Conservation (phyloP, 2,113 vertebrate genomes). For the Malaclemys terrapin region DNA sequence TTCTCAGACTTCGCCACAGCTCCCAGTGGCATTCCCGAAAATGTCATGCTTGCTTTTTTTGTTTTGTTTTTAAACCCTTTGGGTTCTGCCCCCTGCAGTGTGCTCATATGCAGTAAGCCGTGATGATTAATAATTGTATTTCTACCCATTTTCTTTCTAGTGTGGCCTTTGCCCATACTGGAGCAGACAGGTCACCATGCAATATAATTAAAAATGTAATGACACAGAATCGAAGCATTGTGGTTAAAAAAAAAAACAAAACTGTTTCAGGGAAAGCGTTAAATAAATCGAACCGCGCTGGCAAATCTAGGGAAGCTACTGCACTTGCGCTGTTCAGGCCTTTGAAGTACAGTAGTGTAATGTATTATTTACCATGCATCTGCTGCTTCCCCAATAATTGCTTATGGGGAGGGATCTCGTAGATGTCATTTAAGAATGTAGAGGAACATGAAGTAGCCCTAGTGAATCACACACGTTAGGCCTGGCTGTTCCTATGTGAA, state of each 20-base stretch:
- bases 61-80: background rate
- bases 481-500: background rate
- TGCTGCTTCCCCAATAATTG: conserved; percentile 43
- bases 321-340: conserved; percentile 17
- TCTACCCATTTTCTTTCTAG: conserved; percentile 55
- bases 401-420: conserved; percentile 42
- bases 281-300: conserved; percentile 11
- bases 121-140: conserved; percentile 61
- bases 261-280: conserved; percentile 14
- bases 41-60: conserved; percentile 37
- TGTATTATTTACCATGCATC: conserved; percentile 69
- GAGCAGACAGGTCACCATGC: conserved; percentile 35
- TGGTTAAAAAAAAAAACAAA: conserved; percentile 25
- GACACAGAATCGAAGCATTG: background rate
- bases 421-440: conserved; percentile 28
- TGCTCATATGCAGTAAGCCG: conserved; percentile 36
- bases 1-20: conserved; percentile 23
- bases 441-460: background rate
- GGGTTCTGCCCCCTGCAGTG: background rate
- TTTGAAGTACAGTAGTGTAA: conserved; percentile 64
- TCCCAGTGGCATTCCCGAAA: conserved; percentile 55
- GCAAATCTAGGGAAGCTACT: conserved; percentile 9
- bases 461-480: background rate
- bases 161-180: conserved; percentile 35
- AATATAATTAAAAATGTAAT: conserved; percentile 21